Conservation (phyloP, 2,888 invertebrate species). For the Neoitamus cyanurus region DNA sequence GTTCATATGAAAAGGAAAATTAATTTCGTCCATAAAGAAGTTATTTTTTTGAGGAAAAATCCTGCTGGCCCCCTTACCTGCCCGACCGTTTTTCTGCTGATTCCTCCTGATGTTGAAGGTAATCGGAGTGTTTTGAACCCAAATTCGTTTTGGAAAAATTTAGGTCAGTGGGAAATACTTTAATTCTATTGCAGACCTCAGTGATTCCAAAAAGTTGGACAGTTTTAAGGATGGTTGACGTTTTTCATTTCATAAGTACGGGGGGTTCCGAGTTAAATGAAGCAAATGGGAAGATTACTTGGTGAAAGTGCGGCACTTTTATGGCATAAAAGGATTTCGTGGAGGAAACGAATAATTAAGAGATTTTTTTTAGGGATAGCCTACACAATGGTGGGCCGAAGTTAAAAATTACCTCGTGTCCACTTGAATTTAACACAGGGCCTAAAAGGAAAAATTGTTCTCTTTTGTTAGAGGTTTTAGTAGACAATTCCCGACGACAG, state of each 20-base stretch:
- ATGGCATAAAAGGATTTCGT: not conserved
- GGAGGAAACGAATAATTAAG: constrained; percentile 11
- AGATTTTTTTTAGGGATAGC: not conserved
- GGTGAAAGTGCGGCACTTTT: constrained; percentile 10
- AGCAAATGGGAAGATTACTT: constrained; percentile 22
- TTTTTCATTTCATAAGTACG: constrained; percentile 20
- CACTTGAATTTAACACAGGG: constrained; percentile 15
- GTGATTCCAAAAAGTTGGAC: constrained; percentile 30
- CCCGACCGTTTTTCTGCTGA: constrained; percentile 10
- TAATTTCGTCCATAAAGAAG: constrained; percentile 43
- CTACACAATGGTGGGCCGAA: not conserved
- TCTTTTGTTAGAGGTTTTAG: not conserved
- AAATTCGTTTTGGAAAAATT: not conserved
- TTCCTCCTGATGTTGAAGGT: not conserved
- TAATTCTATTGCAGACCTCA: constrained; percentile 41
- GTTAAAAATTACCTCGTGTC: constrained; percentile 1
- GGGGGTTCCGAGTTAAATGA: constrained; percentile 15
- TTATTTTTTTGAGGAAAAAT: constrained; percentile 18
- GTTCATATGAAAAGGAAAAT: constrained; percentile 39
- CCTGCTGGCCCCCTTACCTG: not conserved
- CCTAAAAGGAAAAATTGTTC: not conserved
- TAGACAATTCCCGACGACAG: not conserved
- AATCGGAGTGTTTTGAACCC: constrained; percentile 22
- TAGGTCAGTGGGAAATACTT: constrained; percentile 38
- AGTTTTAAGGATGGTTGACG: constrained; percentile 32